These are phyloP conservation scores for Zaprionus inermis DNA, from an alignment of 1,140 invertebrate species.

Conservation along the genomic window DNA sequence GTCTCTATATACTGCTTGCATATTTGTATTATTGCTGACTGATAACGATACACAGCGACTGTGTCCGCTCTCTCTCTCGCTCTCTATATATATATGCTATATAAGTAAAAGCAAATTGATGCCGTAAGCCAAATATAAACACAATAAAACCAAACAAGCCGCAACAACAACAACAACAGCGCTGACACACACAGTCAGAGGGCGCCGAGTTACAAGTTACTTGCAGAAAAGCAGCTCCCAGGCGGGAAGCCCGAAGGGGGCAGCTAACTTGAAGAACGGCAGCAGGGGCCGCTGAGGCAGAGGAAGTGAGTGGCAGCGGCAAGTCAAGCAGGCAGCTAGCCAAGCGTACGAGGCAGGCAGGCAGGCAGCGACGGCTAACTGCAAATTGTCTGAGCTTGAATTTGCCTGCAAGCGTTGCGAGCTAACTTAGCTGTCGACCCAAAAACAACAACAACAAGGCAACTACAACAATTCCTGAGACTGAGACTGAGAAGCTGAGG, in stretches of 20 bases:
- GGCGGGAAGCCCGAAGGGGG: conserved; percentile 13
- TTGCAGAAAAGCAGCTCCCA: conserved; percentile 20
- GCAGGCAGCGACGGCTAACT: conserved; percentile 47
- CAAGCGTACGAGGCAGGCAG: conserved; percentile 56
- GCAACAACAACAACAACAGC: conserved; percentile 60
- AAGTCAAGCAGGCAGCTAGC: conserved; percentile 69
- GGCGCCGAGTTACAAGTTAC: conserved; percentile 41
- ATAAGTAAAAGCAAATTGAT: conserved; percentile 76
- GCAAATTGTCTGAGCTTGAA: conserved; percentile 77
- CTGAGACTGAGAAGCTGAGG: background rate
- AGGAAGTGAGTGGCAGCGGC: conserved; percentile 24
- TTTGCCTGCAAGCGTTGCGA: conserved; percentile 58
- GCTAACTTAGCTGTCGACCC: conserved; percentile 16
- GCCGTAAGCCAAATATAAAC: conserved; percentile 81
- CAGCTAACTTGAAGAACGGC: background rate
- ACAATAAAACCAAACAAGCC: conserved; percentile 82
- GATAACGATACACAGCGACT: conserved; percentile 67
- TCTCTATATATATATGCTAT: conserved; percentile 44
- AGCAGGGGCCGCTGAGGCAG: background rate
- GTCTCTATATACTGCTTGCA: conserved; percentile 40
- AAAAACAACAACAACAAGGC: conserved; percentile 4
- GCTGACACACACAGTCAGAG: conserved; percentile 35
- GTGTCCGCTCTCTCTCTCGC: conserved; percentile 51
- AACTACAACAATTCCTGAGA: background rate
- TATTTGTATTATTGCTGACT: conserved; percentile 77